Evolutionary conservation across 1,140 invertebrate species (phyloP).

Genomic region (Periplaneta americana): DNA sequence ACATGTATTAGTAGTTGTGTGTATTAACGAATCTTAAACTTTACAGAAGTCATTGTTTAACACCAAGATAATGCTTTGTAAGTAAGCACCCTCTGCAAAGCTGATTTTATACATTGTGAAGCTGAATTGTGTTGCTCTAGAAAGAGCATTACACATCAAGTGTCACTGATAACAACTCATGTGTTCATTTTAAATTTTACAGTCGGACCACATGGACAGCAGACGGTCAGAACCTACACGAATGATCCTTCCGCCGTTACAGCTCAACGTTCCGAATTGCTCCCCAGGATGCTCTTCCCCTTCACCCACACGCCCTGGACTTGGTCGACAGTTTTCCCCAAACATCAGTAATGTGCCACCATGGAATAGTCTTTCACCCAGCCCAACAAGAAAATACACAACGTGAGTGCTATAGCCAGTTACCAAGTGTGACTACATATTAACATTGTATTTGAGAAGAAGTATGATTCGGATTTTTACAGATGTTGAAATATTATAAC

Average conservation of each 20-base stretch:
- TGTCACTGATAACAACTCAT: no score
- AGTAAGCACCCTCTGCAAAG: no score
- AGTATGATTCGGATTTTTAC: neutral
- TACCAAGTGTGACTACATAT: neutral
- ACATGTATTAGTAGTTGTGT: no score
- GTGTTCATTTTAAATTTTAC: no score
- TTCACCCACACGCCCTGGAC: slow-evolving; percentile 52
- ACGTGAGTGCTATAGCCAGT: slow-evolving; percentile 32
- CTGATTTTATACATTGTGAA: no score
- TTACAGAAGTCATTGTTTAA: no score
- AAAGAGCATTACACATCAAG: no score
- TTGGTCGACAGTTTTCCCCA: slow-evolving; percentile 56
- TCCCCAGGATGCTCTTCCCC: slow-evolving; percentile 53
- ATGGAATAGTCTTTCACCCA: slow-evolving; percentile 63
- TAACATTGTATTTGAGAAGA: neutral
- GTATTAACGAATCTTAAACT: no score
- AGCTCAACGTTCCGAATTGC: slow-evolving; percentile 36
- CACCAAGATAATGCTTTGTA: no score
- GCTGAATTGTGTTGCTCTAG: no score
- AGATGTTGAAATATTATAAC: neutral
- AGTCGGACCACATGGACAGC: neutral
- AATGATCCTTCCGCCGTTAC: slow-evolving; percentile 21
- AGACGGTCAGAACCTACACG: neutral
- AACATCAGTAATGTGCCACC: slow-evolving; percentile 48
- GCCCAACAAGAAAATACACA: slow-evolving; percentile 73